Evolutionary conservation across 2,888 invertebrate species (phyloP).

Genomic region (Rhabditophanes sp.): DNA sequence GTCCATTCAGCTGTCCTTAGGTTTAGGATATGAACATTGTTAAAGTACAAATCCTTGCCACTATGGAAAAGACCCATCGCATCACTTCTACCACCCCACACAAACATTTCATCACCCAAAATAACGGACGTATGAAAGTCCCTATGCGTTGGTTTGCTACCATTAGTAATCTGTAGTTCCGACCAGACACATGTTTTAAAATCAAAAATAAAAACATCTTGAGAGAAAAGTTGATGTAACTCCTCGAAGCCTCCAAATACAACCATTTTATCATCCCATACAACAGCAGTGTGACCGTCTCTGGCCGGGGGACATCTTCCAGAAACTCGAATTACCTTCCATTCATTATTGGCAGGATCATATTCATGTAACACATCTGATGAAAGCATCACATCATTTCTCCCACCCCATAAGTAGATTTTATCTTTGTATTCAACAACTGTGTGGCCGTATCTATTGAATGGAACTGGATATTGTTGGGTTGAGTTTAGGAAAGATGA

Average conservation of each 20-base stretch:
- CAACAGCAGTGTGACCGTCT: constrained; percentile 71
- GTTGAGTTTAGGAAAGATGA: too few species aligned
- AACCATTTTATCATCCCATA: constrained; percentile 54
- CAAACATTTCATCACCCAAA: constrained; percentile 63
- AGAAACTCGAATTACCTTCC: constrained; percentile 45
- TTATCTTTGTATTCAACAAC: constrained; percentile 61
- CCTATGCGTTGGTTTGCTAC: constrained; percentile 58
- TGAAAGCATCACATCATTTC: constrained; percentile 63
- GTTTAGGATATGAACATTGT: constrained; percentile 58
- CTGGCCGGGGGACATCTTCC: constrained; percentile 64
- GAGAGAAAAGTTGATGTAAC: constrained; percentile 62
- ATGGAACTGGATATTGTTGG: constrained; percentile 55
- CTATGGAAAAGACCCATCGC: constrained; percentile 10
- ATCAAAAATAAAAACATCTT: constrained; percentile 61
- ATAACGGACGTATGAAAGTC: constrained; percentile 76
- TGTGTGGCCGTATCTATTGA: constrained; percentile 80
- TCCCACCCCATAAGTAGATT: constrained; percentile 76
- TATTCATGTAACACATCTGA: constrained; percentile 68
- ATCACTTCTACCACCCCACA: constrained; percentile 75
- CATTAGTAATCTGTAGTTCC: constrained; percentile 46
- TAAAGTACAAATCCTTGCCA: constrained; percentile 44
- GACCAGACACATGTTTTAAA: constrained; percentile 60
- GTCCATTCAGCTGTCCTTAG: constrained; percentile 59
- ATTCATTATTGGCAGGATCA: constrained; percentile 52
- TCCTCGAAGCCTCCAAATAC: constrained; percentile 83